Evolutionary conservation across 2,797 vertebrate species (phyloP).

Genomic region (Smutsia temminckii): DNA sequence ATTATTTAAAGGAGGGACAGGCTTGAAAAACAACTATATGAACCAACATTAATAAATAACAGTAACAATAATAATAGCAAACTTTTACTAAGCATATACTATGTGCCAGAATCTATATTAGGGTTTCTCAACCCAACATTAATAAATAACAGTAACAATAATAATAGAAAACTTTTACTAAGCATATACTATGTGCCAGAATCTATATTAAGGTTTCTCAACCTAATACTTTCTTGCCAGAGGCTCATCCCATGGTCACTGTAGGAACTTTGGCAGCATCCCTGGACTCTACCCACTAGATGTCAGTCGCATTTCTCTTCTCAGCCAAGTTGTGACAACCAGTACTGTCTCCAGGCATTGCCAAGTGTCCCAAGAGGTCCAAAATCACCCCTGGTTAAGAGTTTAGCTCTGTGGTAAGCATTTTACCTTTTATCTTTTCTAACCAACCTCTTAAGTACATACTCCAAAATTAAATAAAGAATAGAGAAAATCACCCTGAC

Average conservation of each 20-base stretch:
- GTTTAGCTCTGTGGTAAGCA: background rate
- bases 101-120: background rate
- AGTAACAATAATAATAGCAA: background rate
- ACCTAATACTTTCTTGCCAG: background rate
- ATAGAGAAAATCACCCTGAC: slow-evolving; percentile 11
- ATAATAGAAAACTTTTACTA: background rate
- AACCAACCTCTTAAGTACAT: background rate
- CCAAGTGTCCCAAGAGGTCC: background rate
- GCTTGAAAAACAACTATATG: slow-evolving; percentile 11
- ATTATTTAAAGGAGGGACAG: background rate
- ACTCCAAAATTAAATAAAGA: background rate
- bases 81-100: background rate
- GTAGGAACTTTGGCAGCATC: background rate
- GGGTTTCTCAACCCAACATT: background rate
- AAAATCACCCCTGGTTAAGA: background rate
- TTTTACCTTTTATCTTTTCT: background rate
- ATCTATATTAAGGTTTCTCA: background rate
- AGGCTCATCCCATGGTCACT: too few species aligned
- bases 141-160: background rate
- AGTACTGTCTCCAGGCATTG: background rate
- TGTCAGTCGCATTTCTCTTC: background rate
- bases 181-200: background rate
- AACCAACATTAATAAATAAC: background rate
- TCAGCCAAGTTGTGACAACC: background rate
- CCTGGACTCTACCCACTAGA: background rate